A percentile compares a stretch with the other conserved stretches of the same genome.
phyloP scores from a whole-genome alignment of 1,140 invertebrate genomes.

The Drosophila novamexicana region DNA sequence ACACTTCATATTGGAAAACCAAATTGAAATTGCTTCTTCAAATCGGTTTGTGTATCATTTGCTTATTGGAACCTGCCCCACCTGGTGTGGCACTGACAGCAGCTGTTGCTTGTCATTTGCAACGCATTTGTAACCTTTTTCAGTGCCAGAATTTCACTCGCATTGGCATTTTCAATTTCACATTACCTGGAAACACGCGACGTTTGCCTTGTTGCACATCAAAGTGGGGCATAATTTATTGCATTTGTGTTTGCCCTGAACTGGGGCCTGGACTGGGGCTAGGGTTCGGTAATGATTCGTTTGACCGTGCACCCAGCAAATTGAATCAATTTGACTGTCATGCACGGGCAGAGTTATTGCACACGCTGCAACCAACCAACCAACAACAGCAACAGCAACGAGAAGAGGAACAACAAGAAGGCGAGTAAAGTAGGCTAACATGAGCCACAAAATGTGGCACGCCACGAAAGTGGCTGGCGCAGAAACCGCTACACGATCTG shows the following conservation, averaged over 20 bases:
- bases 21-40: too few species aligned
- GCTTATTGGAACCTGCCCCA: background rate
- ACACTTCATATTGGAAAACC: too few species aligned
- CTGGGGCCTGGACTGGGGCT: too few species aligned
- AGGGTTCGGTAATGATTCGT: background rate
- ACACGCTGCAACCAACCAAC: slow-evolving; percentile 44
- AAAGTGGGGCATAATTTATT: slow-evolving; percentile 13
- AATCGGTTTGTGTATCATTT: too few species aligned
- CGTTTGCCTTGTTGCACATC: slow-evolving; percentile 6
- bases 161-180: slow-evolving; percentile 26
- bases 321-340: slow-evolving; percentile 60
- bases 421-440: slow-evolving; percentile 64
- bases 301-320: slow-evolving; percentile 30
- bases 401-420: background rate
- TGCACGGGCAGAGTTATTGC: slow-evolving; percentile 46
- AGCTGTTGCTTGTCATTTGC: background rate
- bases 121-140: background rate
- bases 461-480: slow-evolving; percentile 63
- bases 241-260: background rate
- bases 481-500: slow-evolving; percentile 69
- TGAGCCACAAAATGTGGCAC: slow-evolving; percentile 63
- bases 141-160: slow-evolving; percentile 10
- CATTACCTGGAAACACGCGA: slow-evolving; percentile 3
- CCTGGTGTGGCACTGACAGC: background rate
- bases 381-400: slow-evolving; percentile 10